Percentiles rank a stretch among this genome's conserved stretches.
Conservation (phyloP, 2,113 vertebrate genomes). For the Caloenas nicobarica region DNA sequence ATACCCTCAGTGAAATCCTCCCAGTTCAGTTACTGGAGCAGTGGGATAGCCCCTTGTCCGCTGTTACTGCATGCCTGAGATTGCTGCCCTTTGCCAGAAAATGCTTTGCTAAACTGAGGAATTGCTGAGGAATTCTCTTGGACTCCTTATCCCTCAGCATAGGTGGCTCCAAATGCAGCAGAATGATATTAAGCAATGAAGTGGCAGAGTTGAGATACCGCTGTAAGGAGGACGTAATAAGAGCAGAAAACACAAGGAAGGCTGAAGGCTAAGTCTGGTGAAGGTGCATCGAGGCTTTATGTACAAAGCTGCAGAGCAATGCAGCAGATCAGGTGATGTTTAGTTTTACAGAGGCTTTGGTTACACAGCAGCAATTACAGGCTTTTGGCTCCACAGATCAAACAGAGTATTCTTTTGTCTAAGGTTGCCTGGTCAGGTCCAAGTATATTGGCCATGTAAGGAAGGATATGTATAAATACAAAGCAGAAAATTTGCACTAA, state of each 20-base stretch:
- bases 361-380: rapidly evolving
- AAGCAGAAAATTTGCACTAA: not conserved
- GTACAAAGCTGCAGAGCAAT: not conserved
- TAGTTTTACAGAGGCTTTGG: rapidly evolving
- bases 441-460: not conserved
- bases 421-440: not conserved
- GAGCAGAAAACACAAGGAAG: not conserved
- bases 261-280: not conserved
- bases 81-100: not conserved
- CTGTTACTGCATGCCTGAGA: not conserved
- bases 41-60: not conserved
- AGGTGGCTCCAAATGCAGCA: not conserved
- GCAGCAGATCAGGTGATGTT: not conserved
- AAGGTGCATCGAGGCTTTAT: not conserved
- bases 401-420: not conserved
- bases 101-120: not conserved
- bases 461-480: not conserved
- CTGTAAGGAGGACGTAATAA: not conserved
- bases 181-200: not conserved
- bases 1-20: not conserved
- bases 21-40: not conserved
- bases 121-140: not conserved
- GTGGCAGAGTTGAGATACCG: not conserved
- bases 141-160: not conserved
- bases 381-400: not conserved